Conservation (phyloP, 2,888 invertebrate genomes). For the Acholoe squamosa region DNA sequence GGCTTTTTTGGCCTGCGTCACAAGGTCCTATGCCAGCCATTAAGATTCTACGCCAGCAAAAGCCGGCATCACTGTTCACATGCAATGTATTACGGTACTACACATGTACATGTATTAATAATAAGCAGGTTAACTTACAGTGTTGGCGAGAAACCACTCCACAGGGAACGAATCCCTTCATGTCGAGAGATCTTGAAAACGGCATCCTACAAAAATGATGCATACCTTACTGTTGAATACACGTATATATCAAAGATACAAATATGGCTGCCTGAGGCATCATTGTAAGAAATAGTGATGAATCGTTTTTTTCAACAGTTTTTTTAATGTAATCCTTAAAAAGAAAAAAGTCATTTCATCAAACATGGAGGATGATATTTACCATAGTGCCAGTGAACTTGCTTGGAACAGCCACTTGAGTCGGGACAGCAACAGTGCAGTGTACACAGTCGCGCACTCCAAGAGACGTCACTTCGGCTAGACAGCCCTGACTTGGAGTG, state of each 20-base stretch:
- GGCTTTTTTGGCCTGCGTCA: too few relatives aligned
- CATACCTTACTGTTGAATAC: not conserved
- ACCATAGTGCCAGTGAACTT: conserved; percentile 35
- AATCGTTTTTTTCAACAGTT: too few relatives aligned
- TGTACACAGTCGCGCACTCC: not conserved
- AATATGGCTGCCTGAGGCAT: too few relatives aligned
- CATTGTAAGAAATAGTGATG: too few relatives aligned
- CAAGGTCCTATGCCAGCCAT: too few relatives aligned
- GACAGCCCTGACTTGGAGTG: not conserved
- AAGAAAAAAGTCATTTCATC: too few relatives aligned
- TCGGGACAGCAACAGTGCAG: not conserved
- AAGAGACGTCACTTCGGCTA: not conserved
- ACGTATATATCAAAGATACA: too few relatives aligned
- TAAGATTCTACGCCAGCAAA: too few relatives aligned
- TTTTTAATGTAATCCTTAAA: too few relatives aligned
- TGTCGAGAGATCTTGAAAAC: conserved; percentile 93
- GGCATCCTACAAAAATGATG: conserved; percentile 90
- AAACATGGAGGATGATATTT: not conserved
- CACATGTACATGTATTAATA: too few relatives aligned
- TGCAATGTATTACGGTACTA: too few relatives aligned
- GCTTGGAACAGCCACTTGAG: not conserved
- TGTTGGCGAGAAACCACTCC: conserved; percentile 99
- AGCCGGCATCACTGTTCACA: too few relatives aligned
- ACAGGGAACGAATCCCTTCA: conserved; percentile 95
- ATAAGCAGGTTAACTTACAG: conserved; percentile 84